Evolutionary conservation across 2,888 invertebrate genomes (phyloP).

Genomic region (Parasteatoda lunata): DNA sequence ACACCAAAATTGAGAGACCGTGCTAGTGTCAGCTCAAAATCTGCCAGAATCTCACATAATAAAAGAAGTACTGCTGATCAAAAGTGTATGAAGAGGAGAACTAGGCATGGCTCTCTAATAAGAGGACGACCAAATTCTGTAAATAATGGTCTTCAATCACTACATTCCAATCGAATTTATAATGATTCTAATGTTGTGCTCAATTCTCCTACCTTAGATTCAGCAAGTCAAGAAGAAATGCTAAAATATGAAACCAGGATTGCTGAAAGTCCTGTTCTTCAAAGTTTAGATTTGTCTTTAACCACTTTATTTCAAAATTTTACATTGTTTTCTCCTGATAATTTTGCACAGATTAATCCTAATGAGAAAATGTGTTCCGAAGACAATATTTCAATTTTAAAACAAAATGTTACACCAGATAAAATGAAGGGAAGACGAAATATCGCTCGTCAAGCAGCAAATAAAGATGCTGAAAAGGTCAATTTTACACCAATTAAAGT

Average conservation of each 20-base stretch:
- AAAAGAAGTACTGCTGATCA: not conserved
- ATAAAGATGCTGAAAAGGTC: too few species aligned
- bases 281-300: slow-evolving; percentile 16
- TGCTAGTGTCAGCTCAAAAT: too few species aligned
- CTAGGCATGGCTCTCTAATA: slow-evolving; percentile 50
- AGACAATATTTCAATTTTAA: not conserved
- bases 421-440: not conserved
- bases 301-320: slow-evolving; percentile 14
- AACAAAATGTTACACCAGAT: not conserved
- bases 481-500: not conserved
- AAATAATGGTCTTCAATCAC: slow-evolving; percentile 83
- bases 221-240: not conserved
- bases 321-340: slow-evolving; percentile 22
- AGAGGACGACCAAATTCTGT: slow-evolving; percentile 79
- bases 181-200: slow-evolving; percentile 16
- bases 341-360: not conserved
- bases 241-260: too few species aligned
- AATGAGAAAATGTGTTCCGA: not conserved
- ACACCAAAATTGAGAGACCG: too few species aligned
- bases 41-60: too few species aligned
- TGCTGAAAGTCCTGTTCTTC: not conserved
- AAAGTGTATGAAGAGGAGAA: slow-evolving; percentile 1
- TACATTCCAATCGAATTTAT: slow-evolving; percentile 76
- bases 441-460: not conserved
- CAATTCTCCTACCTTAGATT: not conserved